Base-by-base conservation (phyloP, 2,113 vertebrate species). In the Tricholaema leucomelas region DNA sequence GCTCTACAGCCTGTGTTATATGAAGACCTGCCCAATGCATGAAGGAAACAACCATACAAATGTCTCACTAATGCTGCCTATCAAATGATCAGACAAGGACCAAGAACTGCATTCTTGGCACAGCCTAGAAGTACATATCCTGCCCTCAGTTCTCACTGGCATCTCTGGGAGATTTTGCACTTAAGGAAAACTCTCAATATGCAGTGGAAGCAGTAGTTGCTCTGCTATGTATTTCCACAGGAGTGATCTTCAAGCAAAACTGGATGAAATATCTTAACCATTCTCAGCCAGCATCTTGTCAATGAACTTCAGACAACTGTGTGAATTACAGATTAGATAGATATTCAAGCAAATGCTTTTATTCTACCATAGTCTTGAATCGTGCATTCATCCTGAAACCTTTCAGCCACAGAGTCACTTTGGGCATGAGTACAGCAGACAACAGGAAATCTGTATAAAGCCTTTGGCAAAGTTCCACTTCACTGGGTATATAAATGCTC, bases 1-100 rank as follows among this genome's bases (percentile, higher is more conserved):
- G 18, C 36, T 97, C 91, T 97, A 78, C 42, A 70, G 92, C 80
- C 82, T 95, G 54, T 90, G 81, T 94, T 95, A 96, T 84, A 55
- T 96, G 95, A 97, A 94, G 56, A 94, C 59, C 95, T 97, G 89
- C 70, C 81, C 46, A 63, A 38, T 75, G 58, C 91, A 96, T 46
- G 88, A 81, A 95, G 95, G 64, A 78, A 88, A 97, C 96, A 92
- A 92, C 27, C 17, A 92, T 63, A 73, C 56, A 15, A 96, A 84
- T 20, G 67, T 83, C 60, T 77, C 33, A 12, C 46, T 75, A 90
- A 81, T 60, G n/a, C 77, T 73, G 23, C 40, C 18, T 60, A 12
- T 64, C 52, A 83, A 50, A 90, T 48, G n/a, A 15, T 90, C 36
- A 55, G 14, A 61, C 15, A 11, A 58, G 31, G 40, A 8, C 14